phyloP scores from a whole-genome alignment of 2,797 vertebrate genomes.

The Hypotaenidia philippensis region DNA sequence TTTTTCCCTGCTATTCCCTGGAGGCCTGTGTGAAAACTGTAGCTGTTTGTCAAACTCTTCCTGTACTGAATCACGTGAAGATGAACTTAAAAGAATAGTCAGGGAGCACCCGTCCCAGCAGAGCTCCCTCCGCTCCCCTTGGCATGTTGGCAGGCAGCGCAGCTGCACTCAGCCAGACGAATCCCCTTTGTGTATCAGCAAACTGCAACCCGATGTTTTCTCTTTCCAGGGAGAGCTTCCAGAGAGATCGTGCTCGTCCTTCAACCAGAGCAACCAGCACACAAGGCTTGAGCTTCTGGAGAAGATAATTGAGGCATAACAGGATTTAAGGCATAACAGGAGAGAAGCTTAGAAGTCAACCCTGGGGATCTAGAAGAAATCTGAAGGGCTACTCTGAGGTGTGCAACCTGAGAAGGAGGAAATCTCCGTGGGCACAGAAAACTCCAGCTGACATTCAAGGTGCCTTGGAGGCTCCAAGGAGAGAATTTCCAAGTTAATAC shows the following conservation, averaged over 20 bases:
- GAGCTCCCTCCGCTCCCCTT: neutral
- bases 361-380: neutral
- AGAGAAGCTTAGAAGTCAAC: neutral
- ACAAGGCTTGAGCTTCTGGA: neutral
- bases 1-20: neutral
- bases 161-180: fast-evolving
- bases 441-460: neutral
- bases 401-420: neutral
- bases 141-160: fast-evolving
- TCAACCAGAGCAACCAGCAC: neutral
- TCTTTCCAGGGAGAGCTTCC: slow-evolving; percentile 3
- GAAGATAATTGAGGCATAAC: neutral
- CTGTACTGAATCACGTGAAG: neutral
- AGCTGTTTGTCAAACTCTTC: neutral
- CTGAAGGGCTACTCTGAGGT: neutral
- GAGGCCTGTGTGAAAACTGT: neutral
- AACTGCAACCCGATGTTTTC: neutral
- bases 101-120: neutral
- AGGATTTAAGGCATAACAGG: neutral
- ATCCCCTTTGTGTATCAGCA: fast-evolving
- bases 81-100: neutral
- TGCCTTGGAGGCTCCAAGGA: neutral
- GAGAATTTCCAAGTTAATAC: neutral
- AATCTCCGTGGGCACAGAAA: neutral
- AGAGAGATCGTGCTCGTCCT: neutral